Percentiles rank a stretch among this genome's conserved stretches.
Evolutionary conservation across 2,797 vertebrate genomes (phyloP).

Genomic region (Trachops cirrhosus): DNA sequence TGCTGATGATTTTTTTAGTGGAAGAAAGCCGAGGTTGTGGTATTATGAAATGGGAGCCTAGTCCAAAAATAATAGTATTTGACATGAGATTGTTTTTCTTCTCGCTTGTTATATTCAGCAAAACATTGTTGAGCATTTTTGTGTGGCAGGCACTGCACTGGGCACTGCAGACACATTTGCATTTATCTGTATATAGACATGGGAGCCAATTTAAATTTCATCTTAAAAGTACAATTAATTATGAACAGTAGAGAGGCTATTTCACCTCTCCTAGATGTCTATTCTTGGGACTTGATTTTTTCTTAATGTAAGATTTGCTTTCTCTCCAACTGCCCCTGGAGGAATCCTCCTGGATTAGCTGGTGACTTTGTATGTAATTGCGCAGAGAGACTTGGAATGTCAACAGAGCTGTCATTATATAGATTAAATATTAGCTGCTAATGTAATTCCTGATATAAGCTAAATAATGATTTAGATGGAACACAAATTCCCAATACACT

Average conservation of each 20-base stretch:
- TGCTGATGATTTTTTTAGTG: conserved; percentile 44
- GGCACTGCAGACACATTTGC: neutral
- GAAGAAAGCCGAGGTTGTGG: neutral
- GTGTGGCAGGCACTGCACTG: neutral
- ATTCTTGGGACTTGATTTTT: neutral
- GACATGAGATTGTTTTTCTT: neutral
- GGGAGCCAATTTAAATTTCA: neutral
- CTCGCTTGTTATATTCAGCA: neutral
- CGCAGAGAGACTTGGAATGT: neutral
- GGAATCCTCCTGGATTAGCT: neutral
- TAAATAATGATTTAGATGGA: conserved; percentile 24
- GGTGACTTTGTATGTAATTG: neutral
- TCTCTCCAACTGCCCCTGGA: neutral
- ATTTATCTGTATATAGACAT: neutral
- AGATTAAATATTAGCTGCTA: neutral
- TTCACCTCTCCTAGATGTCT: neutral
- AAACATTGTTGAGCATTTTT: neutral
- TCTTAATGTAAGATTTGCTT: neutral
- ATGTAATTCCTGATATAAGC: conserved; percentile 18
- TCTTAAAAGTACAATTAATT: neutral
- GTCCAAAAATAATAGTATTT: conserved; percentile 45
- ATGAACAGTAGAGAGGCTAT: neutral
- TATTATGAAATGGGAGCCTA: neutral
- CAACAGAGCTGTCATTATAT: neutral
- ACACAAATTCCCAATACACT: neutral